Percentiles rank a stretch among this genome's conserved stretches.
These are phyloP conservation scores for Drepana falcataria DNA, from an alignment of 2,888 invertebrate species.

Conservation along the genomic window DNA sequence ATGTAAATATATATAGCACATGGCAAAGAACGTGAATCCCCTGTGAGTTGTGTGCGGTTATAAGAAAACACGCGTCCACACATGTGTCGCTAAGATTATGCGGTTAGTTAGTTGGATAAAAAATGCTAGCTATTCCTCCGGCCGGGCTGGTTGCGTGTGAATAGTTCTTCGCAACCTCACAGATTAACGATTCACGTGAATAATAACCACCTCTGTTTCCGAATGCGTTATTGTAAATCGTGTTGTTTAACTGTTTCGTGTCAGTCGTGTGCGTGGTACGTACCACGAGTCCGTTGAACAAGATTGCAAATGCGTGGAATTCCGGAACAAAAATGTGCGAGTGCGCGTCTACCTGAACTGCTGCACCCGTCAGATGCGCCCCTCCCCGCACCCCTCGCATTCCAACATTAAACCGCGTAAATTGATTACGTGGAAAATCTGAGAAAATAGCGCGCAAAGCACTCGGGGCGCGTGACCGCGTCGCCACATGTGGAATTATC, in stretches of 20 bases:
- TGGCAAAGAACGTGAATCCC: slow-evolving; percentile 25
- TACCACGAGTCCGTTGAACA: slow-evolving; percentile 35
- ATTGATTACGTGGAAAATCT: slow-evolving; percentile 73
- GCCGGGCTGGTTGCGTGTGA: slow-evolving; percentile 19
- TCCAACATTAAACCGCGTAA: slow-evolving; percentile 56
- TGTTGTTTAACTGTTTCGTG: neutral
- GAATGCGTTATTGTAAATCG: neutral
- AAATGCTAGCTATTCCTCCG: slow-evolving; percentile 34
- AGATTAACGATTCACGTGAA: slow-evolving; percentile 7
- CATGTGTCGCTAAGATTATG: slow-evolving; percentile 38
- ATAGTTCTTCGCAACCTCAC: slow-evolving; percentile 15
- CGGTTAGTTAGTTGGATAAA: slow-evolving; percentile 38
- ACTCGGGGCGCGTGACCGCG: slow-evolving; percentile 44
- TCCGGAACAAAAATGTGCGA: slow-evolving; percentile 67
- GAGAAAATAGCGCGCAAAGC: slow-evolving; percentile 65
- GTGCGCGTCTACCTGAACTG: slow-evolving; percentile 61
- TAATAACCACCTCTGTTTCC: neutral
- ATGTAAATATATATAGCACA: slow-evolving; percentile 16
- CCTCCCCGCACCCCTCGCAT: slow-evolving; percentile 32
- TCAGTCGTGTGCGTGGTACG: slow-evolving; percentile 16
- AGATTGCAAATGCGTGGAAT: slow-evolving; percentile 74
- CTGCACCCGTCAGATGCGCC: slow-evolving; percentile 46
- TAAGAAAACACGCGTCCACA: slow-evolving; percentile 32
- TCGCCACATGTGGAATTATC: slow-evolving; percentile 48
- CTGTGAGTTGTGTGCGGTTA: slow-evolving; percentile 23